Conservation (phyloP, 1,140 invertebrate genomes). For the Bombus impatiens region DNA sequence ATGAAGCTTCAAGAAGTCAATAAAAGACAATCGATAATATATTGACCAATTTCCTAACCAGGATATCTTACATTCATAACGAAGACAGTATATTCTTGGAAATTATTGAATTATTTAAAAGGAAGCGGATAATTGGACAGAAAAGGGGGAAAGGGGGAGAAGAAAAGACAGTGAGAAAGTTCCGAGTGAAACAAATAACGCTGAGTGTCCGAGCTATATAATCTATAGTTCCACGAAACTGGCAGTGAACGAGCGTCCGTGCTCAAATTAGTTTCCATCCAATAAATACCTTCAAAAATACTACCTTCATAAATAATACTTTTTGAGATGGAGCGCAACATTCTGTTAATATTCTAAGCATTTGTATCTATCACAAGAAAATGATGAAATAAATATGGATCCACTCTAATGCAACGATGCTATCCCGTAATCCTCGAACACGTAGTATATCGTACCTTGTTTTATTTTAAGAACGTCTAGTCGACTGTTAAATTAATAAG, state of each 20-base stretch:
- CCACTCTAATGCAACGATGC: not conserved
- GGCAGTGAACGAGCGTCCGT: slow-evolving; percentile 2
- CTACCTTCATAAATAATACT: slow-evolving; percentile 29
- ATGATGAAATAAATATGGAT: not conserved
- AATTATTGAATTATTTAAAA: not conserved
- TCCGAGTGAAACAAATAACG: slow-evolving; percentile 26
- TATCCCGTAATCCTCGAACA: not conserved
- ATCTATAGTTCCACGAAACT: slow-evolving; percentile 31
- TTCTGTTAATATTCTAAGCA: not conserved
- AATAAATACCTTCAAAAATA: slow-evolving; percentile 27
- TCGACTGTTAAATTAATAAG: not conserved
- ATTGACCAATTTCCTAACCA: too few relatives aligned
- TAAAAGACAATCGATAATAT: too few relatives aligned
- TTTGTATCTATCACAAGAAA: not conserved
- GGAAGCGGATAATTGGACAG: not conserved
- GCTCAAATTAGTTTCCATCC: slow-evolving; percentile 27
- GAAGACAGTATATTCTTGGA: not conserved
- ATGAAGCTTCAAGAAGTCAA: too few relatives aligned
- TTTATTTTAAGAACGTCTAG: not conserved
- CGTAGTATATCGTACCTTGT: not conserved
- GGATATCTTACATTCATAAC: too few relatives aligned
- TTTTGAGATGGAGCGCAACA: not conserved
- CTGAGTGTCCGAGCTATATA: slow-evolving; percentile 6
- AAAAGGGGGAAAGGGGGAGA: not conserved
- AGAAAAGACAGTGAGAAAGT: slow-evolving; percentile 2